Evolutionary conservation across 1,140 invertebrate genomes (phyloP).

Genomic region (Drosophila tani): DNA sequence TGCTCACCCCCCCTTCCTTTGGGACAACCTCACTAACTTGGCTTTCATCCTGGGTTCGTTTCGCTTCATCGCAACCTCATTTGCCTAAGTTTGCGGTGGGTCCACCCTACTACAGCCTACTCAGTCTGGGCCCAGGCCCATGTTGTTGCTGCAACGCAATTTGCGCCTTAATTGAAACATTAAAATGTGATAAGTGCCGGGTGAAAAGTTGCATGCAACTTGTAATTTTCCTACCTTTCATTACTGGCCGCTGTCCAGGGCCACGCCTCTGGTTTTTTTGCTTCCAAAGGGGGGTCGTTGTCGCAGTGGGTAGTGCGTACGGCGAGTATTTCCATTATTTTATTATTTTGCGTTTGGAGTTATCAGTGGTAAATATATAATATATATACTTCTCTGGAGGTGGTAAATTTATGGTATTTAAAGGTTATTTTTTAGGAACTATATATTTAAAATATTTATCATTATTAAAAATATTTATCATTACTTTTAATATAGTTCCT

Average conservation of each 20-base stretch:
- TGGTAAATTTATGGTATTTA: not conserved
- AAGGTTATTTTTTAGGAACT: too few relatives aligned
- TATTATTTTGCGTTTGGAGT: not conserved
- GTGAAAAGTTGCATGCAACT: conserved; percentile 75
- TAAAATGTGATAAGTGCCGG: conserved; percentile 84
- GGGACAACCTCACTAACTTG: conserved; percentile 25
- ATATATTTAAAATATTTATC: too few relatives aligned
- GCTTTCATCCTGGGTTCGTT: conserved; percentile 61
- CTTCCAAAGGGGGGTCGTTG: not conserved
- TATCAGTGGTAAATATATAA: not conserved
- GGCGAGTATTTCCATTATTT: not conserved
- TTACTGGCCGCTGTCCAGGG: conserved; percentile 16
- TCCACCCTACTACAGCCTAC: conserved; percentile 15
- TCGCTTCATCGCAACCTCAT: conserved; percentile 74
- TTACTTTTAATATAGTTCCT: too few relatives aligned
- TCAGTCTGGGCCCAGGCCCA: not conserved
- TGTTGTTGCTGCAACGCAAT: conserved; percentile 69
- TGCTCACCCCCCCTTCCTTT: not conserved
- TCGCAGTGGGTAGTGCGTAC: not conserved
- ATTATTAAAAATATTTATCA: too few relatives aligned
- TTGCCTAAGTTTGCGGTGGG: conserved; percentile 62
- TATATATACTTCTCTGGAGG: not conserved
- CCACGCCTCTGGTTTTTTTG: not conserved
- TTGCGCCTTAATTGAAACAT: conserved; percentile 84
- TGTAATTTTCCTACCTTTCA: conserved; percentile 55